Conservation (phyloP, 2,888 invertebrate species). For the Mylabris sibirica region DNA sequence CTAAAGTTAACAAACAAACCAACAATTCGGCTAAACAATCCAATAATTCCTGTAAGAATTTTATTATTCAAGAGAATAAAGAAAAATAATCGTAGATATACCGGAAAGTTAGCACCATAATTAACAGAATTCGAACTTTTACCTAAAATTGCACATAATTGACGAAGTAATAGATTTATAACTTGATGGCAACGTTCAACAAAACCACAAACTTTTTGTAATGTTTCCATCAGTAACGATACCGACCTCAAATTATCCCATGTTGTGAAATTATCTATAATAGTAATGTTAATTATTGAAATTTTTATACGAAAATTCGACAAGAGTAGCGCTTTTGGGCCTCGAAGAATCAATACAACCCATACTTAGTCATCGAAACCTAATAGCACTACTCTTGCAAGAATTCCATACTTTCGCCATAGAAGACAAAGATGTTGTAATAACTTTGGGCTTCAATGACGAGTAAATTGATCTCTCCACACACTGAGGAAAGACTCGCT, state of each 20-base stretch:
- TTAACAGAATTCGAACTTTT: constrained; percentile 58
- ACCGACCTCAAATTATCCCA: constrained; percentile 56
- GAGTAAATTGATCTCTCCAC: constrained; percentile 76
- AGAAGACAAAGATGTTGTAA: constrained; percentile 70
- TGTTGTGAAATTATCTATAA: constrained; percentile 50
- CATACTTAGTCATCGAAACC: too few species aligned
- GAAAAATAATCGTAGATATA: constrained; percentile 36
- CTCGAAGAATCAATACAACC: too few species aligned
- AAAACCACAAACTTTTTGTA: constrained; percentile 73
- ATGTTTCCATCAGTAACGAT: constrained; percentile 66
- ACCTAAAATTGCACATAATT: constrained; percentile 75
- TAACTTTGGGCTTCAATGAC: constrained; percentile 72
- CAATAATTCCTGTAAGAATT: constrained; percentile 60
- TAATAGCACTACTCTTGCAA: too few species aligned
- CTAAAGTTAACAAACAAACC: constrained; percentile 72
- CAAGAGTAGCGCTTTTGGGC: background rate
- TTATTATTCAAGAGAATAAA: constrained; percentile 20
- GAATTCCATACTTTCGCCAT: constrained; percentile 68
- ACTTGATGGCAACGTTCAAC: constrained; percentile 76
- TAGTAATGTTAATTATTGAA: constrained; percentile 1
- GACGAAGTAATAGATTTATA: constrained; percentile 74
- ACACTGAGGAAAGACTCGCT: constrained; percentile 79
- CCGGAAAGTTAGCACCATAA: constrained; percentile 55
- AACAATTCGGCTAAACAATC: constrained; percentile 73
- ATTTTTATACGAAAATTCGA: constrained; percentile 7